Evolutionary conservation across 2,797 vertebrate genomes (phyloP).

Genomic region (Pantherophis vulpinus): DNA sequence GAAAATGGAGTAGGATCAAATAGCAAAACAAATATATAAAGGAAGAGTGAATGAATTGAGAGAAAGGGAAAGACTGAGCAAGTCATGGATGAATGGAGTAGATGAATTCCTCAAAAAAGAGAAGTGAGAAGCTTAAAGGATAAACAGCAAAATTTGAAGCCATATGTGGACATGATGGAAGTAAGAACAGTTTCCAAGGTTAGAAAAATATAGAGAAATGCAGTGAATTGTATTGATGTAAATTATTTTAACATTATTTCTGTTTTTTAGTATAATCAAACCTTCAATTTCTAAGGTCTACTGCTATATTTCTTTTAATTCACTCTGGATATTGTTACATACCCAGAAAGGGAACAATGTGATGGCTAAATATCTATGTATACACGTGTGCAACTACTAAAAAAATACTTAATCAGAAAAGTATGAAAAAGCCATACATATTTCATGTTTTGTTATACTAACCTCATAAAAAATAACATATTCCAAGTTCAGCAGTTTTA

Average conservation of each 20-base stretch:
- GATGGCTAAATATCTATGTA: not conserved
- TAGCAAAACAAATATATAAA: not conserved
- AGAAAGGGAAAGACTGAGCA: not conserved
- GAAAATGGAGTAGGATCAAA: not conserved
- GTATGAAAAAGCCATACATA: constrained; percentile 20
- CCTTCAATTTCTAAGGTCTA: not conserved
- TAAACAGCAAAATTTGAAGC: not conserved
- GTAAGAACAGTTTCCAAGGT: not conserved
- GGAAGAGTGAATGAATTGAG: not conserved
- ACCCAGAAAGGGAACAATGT: not conserved
- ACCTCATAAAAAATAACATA: constrained; percentile 85
- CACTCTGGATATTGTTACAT: not conserved
- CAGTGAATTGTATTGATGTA: not conserved
- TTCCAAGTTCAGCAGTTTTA: constrained; percentile 80
- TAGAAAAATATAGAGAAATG: not conserved
- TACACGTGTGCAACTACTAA: constrained; percentile 20
- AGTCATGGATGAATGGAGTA: not conserved
- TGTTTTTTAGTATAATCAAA: not conserved
- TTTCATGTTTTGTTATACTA: constrained; percentile 70
- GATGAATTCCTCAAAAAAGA: not conserved
- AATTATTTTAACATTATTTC: not conserved
- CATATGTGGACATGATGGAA: not conserved
- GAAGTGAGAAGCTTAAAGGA: not conserved
- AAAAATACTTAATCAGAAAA: not conserved
- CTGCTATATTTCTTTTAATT: not conserved